A percentile compares a stretch with the other conserved stretches of the same genome.
Conservation (phyloP, 2,113 vertebrate species). For the Cyphomyrus plagiostoma region DNA sequence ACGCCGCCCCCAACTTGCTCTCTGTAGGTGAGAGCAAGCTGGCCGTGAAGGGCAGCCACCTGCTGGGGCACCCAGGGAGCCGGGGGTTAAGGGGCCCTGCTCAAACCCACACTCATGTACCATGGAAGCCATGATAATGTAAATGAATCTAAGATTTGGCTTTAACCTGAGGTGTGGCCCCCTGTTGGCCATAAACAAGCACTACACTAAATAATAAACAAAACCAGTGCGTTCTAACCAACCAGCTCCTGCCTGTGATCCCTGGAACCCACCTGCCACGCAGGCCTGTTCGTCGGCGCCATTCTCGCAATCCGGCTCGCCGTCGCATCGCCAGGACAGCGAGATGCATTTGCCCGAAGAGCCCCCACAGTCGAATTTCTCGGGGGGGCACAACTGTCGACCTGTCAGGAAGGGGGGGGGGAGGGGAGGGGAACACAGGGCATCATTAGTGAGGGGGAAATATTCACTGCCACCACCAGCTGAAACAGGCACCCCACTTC, state of each 20-base stretch:
- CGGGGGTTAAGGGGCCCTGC: too few relatives aligned
- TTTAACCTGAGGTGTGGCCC: not conserved
- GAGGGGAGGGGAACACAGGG: too few relatives aligned
- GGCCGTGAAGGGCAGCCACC: too few relatives aligned
- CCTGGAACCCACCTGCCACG: conserved; percentile 68
- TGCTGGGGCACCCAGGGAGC: too few relatives aligned
- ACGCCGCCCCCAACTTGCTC: too few relatives aligned
- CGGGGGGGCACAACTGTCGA: conserved; percentile 79
- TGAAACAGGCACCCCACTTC: not conserved
- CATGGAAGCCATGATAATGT: not conserved
- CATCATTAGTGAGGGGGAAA: not conserved
- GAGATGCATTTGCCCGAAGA: conserved; percentile 83
- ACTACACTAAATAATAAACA: not conserved
- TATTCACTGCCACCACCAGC: not conserved
- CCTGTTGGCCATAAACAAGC: not conserved
- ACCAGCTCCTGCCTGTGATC: not conserved
- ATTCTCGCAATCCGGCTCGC: conserved; percentile 87
- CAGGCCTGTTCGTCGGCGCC: conserved; percentile 85
- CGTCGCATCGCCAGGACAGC: conserved; percentile 86
- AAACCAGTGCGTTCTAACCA: not conserved
- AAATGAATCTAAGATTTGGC: not conserved
- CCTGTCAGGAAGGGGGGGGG: conserved; percentile 53
- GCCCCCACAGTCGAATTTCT: conserved; percentile 92
- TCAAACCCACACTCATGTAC: not conserved
- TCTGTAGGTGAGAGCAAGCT: too few relatives aligned